These are phyloP conservation scores for Synanthedon vespiformis DNA, from an alignment of 2,888 invertebrate genomes.

Conservation along the genomic window DNA sequence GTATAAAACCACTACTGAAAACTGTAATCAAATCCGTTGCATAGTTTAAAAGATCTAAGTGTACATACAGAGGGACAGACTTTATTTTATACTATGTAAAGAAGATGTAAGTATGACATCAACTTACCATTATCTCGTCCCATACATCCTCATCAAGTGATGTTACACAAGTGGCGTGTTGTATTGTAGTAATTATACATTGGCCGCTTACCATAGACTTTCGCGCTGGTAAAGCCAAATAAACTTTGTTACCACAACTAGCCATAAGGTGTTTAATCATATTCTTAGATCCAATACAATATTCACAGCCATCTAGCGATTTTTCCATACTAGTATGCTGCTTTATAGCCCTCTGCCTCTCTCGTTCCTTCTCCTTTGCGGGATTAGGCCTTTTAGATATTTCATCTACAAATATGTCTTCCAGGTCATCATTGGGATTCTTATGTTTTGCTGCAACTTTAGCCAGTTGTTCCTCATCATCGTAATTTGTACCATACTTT, in stretches of 20 bases:
- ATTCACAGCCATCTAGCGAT: slow-evolving; percentile 82
- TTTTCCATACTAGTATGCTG: slow-evolving; percentile 79
- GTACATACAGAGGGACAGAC: too few species aligned
- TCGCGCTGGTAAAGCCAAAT: slow-evolving; percentile 83
- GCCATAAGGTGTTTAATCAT: slow-evolving; percentile 89
- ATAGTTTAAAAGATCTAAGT: too few species aligned
- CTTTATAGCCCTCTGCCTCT: slow-evolving; percentile 75
- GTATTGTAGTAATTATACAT: slow-evolving; percentile 86
- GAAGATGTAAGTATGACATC: background rate
- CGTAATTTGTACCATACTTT: slow-evolving; percentile 83
- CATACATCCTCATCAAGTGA: slow-evolving; percentile 94
- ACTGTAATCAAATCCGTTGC: too few species aligned
- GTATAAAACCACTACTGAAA: too few species aligned
- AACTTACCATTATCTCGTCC: slow-evolving; percentile 82
- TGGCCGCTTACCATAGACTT: slow-evolving; percentile 88
- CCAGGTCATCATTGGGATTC: slow-evolving; percentile 80
- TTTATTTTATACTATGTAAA: too few species aligned
- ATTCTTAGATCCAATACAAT: slow-evolving; percentile 84
- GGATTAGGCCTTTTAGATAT: slow-evolving; percentile 76
- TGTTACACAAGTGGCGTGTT: slow-evolving; percentile 84
- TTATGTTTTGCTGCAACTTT: slow-evolving; percentile 77
- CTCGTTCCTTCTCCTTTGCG: slow-evolving; percentile 71
- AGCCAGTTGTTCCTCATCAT: slow-evolving; percentile 84
- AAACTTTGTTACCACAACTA: slow-evolving; percentile 84
- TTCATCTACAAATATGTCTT: slow-evolving; percentile 86